Evolutionary conservation across 2,888 invertebrate species (phyloP).

Genomic region (Acanthococcus lagerstroemiae): DNA sequence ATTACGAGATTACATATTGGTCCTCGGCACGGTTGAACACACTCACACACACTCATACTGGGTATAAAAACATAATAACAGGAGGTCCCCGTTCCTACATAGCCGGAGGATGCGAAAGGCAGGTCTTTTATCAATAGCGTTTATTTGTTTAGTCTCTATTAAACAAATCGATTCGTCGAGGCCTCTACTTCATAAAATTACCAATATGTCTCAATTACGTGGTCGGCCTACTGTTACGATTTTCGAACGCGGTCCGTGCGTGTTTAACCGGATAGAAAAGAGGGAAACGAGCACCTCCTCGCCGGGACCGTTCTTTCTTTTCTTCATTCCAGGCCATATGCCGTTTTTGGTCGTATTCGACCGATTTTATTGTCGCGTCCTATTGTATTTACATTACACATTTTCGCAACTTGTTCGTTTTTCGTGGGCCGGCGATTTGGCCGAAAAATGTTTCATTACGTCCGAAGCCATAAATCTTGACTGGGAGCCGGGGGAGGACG

Average conservation of each 20-base stretch:
- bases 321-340: background rate
- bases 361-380: background rate
- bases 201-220: constrained; percentile 30
- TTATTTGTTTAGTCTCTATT: constrained; percentile 30
- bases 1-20: too few species aligned
- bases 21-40: too few species aligned
- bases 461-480: too few species aligned
- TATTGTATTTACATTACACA: too few species aligned
- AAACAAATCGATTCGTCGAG: constrained; percentile 30
- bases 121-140: background rate
- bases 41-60: too few species aligned
- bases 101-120: background rate
- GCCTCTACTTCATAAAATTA: constrained; percentile 29
- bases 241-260: background rate
- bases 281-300: too few species aligned
- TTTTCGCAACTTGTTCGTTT: too few species aligned
- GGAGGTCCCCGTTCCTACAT: background rate
- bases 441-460: too few species aligned
- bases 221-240: constrained; percentile 28
- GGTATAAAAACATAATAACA: background rate
- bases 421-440: too few species aligned
- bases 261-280: too few species aligned
- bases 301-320: background rate
- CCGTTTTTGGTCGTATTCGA: background rate
- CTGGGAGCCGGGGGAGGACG: too few species aligned